Conservation (phyloP, 2,888 invertebrate species). For the Eumacrocentrus americanus region DNA sequence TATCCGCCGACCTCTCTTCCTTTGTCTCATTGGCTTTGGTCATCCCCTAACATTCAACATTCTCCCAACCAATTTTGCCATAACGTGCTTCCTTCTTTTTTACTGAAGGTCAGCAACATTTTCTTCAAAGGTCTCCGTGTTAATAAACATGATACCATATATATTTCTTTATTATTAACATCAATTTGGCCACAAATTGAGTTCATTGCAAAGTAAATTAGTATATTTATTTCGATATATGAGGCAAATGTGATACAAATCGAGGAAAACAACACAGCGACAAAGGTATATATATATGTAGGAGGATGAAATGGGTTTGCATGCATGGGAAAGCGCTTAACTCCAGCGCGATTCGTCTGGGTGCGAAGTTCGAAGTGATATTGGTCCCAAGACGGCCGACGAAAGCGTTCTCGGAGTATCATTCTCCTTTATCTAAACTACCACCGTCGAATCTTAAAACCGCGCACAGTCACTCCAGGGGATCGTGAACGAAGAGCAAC, state of each 20-base stretch:
- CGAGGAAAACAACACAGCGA: too few species aligned
- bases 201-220: not conserved
- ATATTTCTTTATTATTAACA: too few species aligned
- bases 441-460: constrained; percentile 40
- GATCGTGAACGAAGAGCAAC: constrained; percentile 17
- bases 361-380: constrained; percentile 35
- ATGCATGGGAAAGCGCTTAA: constrained; percentile 32
- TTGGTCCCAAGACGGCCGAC: constrained; percentile 41
- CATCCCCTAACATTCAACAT: not conserved
- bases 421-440: constrained; percentile 46
- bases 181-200: too few species aligned
- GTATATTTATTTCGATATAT: not conserved
- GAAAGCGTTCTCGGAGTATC: constrained; percentile 43
- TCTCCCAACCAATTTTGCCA: not conserved
- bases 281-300: constrained; percentile 8
- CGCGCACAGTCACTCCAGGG: constrained; percentile 16
- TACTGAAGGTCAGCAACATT: constrained; percentile 10
- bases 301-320: constrained; percentile 29
- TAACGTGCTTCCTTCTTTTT: constrained; percentile 8
- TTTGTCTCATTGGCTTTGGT: constrained; percentile 5
- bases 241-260: not conserved
- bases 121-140: too few species aligned
- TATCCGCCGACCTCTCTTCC: constrained; percentile 28
- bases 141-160: too few species aligned
- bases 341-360: constrained; percentile 33